A percentile compares a stretch with the other conserved stretches of the same genome.
Conservation (phyloP, 2,113 vertebrate genomes). For the Chloebia gouldiae region DNA sequence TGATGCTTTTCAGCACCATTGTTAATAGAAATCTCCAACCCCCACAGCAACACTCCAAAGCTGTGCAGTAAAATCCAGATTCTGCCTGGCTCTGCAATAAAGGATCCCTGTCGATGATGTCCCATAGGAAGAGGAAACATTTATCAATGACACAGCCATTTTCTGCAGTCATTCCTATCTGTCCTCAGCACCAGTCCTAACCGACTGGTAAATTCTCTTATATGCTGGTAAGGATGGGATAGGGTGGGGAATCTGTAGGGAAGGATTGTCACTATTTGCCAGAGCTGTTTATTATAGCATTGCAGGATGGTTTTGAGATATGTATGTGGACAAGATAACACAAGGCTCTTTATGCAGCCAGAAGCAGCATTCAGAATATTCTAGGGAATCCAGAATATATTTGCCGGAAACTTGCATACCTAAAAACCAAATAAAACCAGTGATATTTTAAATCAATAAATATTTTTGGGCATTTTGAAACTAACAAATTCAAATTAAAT, state of each 20-base stretch:
- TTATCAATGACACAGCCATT: neutral
- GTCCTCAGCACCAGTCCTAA: neutral
- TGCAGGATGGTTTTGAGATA: neutral
- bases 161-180: neutral
- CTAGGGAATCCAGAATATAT: neutral
- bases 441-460: constrained; percentile 11
- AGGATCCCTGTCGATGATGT: accelerated
- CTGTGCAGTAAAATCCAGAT: neutral
- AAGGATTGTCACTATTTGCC: neutral
- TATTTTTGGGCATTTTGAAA: constrained; percentile 34
- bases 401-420: neutral
- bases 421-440: neutral
- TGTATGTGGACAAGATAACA: neutral
- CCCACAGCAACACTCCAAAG: neutral
- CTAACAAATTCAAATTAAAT: constrained; percentile 22
- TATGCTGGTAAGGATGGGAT: accelerated
- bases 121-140: accelerated
- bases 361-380: neutral
- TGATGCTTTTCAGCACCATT: neutral
- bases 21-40: neutral
- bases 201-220: neutral
- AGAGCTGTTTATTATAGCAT: neutral
- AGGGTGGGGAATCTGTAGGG: neutral
- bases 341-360: neutral
- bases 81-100: neutral